A percentile compares a stretch with the other conserved stretches of the same genome.
These are phyloP conservation scores for Aleiodes leptofemur DNA, from an alignment of 2,888 invertebrate species.

Conservation along the genomic window DNA sequence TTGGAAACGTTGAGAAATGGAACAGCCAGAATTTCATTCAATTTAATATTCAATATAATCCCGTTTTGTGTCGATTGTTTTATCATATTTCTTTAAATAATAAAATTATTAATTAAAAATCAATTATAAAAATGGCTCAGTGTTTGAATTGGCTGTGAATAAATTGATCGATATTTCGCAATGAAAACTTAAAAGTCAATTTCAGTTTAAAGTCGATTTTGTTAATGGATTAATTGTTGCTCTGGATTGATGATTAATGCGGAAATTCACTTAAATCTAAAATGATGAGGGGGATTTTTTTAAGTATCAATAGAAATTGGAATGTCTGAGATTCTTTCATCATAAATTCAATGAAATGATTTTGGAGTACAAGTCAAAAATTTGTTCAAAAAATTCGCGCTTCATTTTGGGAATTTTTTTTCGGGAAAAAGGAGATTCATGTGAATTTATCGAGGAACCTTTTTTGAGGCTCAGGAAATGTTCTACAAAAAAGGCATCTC, in stretches of 20 bases:
- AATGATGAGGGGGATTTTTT: no score
- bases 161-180: no score
- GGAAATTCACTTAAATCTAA: no score
- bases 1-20: slow-evolving; percentile 57
- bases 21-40: slow-evolving; percentile 52
- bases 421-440: no score
- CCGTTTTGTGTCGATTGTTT: slow-evolving; percentile 30
- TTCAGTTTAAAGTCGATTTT: no score
- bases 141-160: no score
- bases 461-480: background rate
- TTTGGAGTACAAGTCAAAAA: background rate
- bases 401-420: background rate
- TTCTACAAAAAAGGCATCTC: background rate
- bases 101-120: no score
- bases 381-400: background rate
- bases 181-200: no score
- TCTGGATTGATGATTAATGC: no score
- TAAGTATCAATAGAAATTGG: slow-evolving; percentile 1
- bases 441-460: background rate
- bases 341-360: background rate
- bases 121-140: no score
- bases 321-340: slow-evolving; percentile 8
- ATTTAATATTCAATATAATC: slow-evolving; percentile 43
- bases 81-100: background rate
- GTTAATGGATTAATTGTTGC: no score